Evolutionary conservation across 1,140 invertebrate species (phyloP).

Genomic region (Spodoptera frugiperda): DNA sequence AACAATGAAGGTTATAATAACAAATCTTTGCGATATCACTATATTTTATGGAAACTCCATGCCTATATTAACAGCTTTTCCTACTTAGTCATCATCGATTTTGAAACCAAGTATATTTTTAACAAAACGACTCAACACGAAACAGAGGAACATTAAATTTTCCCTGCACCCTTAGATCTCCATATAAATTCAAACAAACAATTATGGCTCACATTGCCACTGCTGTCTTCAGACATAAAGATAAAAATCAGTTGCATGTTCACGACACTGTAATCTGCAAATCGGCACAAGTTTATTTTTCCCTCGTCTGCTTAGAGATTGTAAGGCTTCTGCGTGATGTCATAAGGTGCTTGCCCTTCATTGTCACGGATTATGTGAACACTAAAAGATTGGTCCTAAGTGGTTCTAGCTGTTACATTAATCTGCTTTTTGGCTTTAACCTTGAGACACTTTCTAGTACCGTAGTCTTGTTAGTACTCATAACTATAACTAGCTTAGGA

Average conservation of each 20-base stretch:
- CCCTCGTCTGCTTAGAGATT: not conserved
- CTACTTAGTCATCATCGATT: too few species aligned
- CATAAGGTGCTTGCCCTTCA: slow-evolving; percentile 2
- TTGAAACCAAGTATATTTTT: too few species aligned
- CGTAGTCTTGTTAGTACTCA: too few species aligned
- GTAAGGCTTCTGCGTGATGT: slow-evolving; percentile 2
- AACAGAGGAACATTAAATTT: too few species aligned
- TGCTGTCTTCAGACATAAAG: not conserved
- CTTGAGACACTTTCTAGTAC: too few species aligned
- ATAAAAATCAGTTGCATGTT: slow-evolving; percentile 32
- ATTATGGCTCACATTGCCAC: not conserved
- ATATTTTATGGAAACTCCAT: too few species aligned
- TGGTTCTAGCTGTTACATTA: too few species aligned
- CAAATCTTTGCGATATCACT: not conserved
- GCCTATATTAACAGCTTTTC: too few species aligned
- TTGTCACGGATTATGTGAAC: not conserved
- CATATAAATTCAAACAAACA: not conserved
- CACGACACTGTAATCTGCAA: slow-evolving; percentile 18
- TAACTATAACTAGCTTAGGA: too few species aligned
- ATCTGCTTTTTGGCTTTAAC: too few species aligned
- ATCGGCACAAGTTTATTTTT: slow-evolving; percentile 1
- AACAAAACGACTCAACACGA: too few species aligned
- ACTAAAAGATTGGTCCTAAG: not conserved
- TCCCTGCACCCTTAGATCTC: too few species aligned
- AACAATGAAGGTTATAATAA: not conserved